These are phyloP conservation scores for Orycteropus afer DNA, from an alignment of 2,113 vertebrate species.

Conservation along the genomic window DNA sequence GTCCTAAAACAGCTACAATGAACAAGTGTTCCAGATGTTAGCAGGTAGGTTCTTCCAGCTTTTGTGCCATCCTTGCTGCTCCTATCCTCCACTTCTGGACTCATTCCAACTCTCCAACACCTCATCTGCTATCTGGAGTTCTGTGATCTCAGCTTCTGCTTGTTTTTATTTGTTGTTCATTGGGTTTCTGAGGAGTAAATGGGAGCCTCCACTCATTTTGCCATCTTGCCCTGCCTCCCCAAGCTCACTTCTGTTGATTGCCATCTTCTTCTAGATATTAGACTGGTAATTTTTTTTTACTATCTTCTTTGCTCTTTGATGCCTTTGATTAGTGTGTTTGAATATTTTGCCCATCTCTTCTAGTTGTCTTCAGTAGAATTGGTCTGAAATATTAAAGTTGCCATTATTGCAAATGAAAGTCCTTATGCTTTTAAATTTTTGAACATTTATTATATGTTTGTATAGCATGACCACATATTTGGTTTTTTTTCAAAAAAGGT, in stretches of 20 bases:
- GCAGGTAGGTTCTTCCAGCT: no score
- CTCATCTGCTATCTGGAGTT: neutral
- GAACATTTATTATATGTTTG: conserved; percentile 43
- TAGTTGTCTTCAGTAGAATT: neutral
- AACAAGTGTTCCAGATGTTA: no score
- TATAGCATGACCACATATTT: conserved; percentile 65
- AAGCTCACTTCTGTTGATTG: neutral
- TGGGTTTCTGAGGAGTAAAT: neutral
- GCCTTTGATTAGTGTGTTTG: neutral
- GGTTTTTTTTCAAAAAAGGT: conserved; percentile 87
- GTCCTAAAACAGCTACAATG: no score
- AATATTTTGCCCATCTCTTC: conserved; percentile 32
- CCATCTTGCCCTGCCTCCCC: neutral
- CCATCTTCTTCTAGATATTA: neutral
- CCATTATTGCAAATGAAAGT: neutral
- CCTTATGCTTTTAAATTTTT: conserved; percentile 22
- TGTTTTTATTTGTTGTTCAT: neutral
- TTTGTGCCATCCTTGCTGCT: no score
- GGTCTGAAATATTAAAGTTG: neutral
- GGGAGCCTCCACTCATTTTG: neutral
- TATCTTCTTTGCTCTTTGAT: neutral
- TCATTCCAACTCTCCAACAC: neutral
- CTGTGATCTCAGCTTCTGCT: neutral
- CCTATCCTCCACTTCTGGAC: no score
- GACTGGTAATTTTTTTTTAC: neutral